Conservation (phyloP, 2,113 vertebrate species). For the Bubo bubo region DNA sequence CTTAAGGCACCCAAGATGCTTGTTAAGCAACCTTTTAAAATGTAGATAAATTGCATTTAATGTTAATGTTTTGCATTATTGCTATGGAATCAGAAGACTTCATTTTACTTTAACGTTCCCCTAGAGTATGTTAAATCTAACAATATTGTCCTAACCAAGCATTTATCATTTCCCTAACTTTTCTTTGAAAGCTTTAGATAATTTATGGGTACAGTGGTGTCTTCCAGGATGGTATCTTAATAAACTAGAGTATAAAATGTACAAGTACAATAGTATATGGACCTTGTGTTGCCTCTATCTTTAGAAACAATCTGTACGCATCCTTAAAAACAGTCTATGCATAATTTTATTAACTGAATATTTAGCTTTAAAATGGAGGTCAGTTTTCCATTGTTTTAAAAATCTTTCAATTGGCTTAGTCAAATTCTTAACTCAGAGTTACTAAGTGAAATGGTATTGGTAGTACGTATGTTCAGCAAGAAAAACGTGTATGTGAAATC, state of each 20-base stretch:
- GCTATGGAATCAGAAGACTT: constrained; percentile 51
- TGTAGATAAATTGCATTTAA: constrained; percentile 36
- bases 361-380: background rate
- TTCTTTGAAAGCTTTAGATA: background rate
- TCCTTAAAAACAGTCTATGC: background rate
- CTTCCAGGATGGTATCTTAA: background rate
- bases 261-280: background rate
- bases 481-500: background rate
- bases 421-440: background rate
- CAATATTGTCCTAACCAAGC: background rate
- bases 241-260: background rate
- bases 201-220: background rate
- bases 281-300: background rate
- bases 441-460: background rate
- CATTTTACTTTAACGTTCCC: constrained; percentile 44
- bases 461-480: background rate
- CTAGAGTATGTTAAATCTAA: constrained; percentile 48
- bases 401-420: background rate
- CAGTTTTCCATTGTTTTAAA: background rate
- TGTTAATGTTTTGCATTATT: constrained; percentile 33
- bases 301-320: background rate
- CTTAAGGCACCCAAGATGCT: constrained; percentile 27
- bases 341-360: background rate
- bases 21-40: constrained; percentile 42
- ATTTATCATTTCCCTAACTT: background rate